Evolutionary conservation across 2,888 invertebrate genomes (phyloP), one percentile per base, ranked within the genome.

Genomic region (Archips crataeganus): DNA sequence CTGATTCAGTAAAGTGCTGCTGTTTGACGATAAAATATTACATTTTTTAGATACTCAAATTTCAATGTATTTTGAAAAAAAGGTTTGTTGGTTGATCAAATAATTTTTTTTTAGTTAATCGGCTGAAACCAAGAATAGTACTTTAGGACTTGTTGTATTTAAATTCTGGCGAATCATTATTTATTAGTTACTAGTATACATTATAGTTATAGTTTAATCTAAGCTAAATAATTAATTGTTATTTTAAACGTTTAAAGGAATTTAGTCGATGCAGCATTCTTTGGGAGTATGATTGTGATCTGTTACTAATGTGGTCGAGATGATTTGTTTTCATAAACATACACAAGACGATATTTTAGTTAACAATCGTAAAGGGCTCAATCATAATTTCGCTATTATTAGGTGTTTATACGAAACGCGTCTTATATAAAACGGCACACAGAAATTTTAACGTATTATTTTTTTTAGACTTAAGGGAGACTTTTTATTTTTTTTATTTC

Each of bases 211-310:
- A 23, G 23, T 23, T 23, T 23, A 23, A 23, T 23, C 23, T 23
- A 6, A 39, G 5, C 39, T 39, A 5, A 5, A 39, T 39, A 39
- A 39, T 39, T 39, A 6, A 39, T 39, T 4, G 6, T 39, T 39
- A 71, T 71, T 71, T 71, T 23, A 39, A 45, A 60, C 42, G 57
- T 70, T 64, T 64, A 45, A 15, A 57, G 10, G 10, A 57, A 57
- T 57, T 57, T 11, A 1, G 42, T 42, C 3, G 15, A 42, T 36
- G 6, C 10, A 42, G 42, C 71, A 67, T 66, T 66, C 61, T 66
- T 60, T 6, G 11, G 32, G 15, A 32, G 39, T 39, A 39, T 70
- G 70, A 60, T 62, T 42, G 65, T 60, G 49, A 71, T 66, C 71
- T 60, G 60, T 65, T 2, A 45, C 45, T 51, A 42, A 51, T 42